Base-by-base conservation (phyloP, 2,888 invertebrate genomes). In the Diarsia brunnea region DNA sequence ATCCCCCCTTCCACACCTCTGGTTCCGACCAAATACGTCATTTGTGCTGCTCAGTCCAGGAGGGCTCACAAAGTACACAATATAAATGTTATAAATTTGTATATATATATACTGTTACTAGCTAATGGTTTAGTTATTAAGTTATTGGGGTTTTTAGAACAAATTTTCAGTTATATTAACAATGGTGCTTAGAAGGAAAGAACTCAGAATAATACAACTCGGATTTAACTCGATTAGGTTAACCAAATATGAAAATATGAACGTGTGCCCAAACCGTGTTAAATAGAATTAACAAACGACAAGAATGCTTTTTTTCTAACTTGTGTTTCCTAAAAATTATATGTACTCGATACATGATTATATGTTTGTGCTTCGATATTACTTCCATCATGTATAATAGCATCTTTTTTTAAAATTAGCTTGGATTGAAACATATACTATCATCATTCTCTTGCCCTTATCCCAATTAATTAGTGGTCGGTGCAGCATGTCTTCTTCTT, bases 31-130 rank as follows among this genome's bases (percentile, higher is more conserved):
- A 38, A 38, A 38, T 38, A 38, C 38, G 38, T 38, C 38, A 38
- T 38, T n/a, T 8, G 8, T 0, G 38, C 38, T 38, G 10, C 27
- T 31, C 4, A 51, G 84, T 79, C 69, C 69, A 69, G n/a, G 51
- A 69, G n/a, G 51, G 69, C n/a, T 47, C 11, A 58, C 21, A 31
- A 49, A 79, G 72, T 73, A 79, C 60, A 82, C 72, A 58, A 47
- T 49, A 73, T 58, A 47, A 84, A 79, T 79, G 71, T 84, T 82
- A 84, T 81, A 78, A 43, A 84, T 82, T 71, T 82, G 82, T 82
- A 79, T 58, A 79, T 61, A 79, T 83, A 60, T 61, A 79, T 84
- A 84, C 55, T 45, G 69, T 71, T 84, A 79, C 68, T 68, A 61
- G 63, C 66, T 66, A 73, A 60, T 69, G 61, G 27, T 60, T 71